Conservation (phyloP, 1,140 invertebrate species). For the Batillaria attramentaria region DNA sequence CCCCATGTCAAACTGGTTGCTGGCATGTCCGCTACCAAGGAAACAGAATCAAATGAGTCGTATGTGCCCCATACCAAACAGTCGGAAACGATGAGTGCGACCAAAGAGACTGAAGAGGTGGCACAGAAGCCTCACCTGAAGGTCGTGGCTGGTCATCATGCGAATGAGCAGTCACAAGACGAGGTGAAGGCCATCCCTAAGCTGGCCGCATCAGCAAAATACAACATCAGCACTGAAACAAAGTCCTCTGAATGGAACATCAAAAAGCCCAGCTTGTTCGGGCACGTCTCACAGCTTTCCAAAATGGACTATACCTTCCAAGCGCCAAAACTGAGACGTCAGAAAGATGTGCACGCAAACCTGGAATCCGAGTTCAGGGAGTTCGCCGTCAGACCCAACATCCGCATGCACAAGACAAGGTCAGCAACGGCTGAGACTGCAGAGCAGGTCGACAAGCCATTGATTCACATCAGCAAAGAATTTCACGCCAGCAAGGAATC, state of each 20-base stretch:
- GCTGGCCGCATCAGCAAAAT: constrained; percentile 20
- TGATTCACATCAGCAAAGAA: constrained; percentile 44
- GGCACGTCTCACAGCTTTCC: constrained; percentile 63
- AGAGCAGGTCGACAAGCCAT: constrained; percentile 27
- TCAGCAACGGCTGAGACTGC: constrained; percentile 50
- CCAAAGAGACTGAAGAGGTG: constrained; percentile 45
- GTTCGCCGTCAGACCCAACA: constrained; percentile 57
- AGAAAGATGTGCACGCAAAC: constrained; percentile 46
- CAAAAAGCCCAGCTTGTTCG: constrained; percentile 61
- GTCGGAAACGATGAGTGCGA: constrained; percentile 41
- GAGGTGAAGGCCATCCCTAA: constrained; percentile 41
- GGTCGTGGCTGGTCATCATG: constrained; percentile 33
- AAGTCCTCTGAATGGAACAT: constrained; percentile 51
- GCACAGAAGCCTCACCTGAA: constrained; percentile 38
- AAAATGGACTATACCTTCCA: constrained; percentile 45
- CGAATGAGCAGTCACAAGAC: constrained; percentile 43
- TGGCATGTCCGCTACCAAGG: constrained; percentile 46
- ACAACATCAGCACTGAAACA: constrained; percentile 48
- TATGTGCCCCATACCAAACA: constrained; percentile 38
- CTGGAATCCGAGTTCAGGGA: constrained; percentile 60
- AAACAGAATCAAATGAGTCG: constrained; percentile 34
- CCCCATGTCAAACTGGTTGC: constrained; percentile 37
- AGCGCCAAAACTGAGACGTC: constrained; percentile 54
- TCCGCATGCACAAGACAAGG: constrained; percentile 56
- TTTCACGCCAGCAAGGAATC: constrained; percentile 59